Evolutionary conservation across 2,797 vertebrate genomes (phyloP).

Genomic region (Tokudaia tokunoshimensis): DNA sequence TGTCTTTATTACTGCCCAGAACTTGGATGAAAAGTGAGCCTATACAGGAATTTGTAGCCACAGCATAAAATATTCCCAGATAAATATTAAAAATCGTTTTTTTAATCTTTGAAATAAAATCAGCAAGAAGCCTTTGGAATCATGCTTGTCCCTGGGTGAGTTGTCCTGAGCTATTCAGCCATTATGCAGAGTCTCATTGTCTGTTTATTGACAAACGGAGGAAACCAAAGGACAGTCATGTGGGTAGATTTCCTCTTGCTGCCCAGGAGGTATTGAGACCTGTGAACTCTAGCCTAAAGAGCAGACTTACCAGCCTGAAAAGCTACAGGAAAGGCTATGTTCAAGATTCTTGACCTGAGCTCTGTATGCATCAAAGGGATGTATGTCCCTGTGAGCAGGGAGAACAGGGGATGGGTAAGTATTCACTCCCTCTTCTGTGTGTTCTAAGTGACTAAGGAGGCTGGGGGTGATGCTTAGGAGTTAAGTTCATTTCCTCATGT

Average conservation of each 20-base stretch:
- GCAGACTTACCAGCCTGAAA: slow-evolving; percentile 3
- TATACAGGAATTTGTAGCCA: neutral
- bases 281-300: neutral
- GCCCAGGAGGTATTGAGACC: neutral
- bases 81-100: neutral
- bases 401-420: slow-evolving; percentile 30
- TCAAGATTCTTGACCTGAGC: neutral
- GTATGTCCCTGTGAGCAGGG: neutral
- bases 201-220: slow-evolving; percentile 41
- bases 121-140: slow-evolving; percentile 5
- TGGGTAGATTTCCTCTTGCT: slow-evolving; percentile 60
- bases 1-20: neutral
- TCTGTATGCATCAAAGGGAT: neutral
- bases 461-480: neutral
- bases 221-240: slow-evolving; percentile 12
- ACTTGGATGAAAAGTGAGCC: slow-evolving; percentile 9
- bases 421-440: neutral
- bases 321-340: neutral
- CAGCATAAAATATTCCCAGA: slow-evolving; percentile 17
- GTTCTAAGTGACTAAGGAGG: neutral
- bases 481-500: neutral
- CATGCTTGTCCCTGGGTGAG: neutral
- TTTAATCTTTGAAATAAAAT: slow-evolving; percentile 40
- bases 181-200: slow-evolving; percentile 53
- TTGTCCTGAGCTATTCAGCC: neutral